Percentiles rank a stretch among this genome's conserved stretches.
phyloP scores from a whole-genome alignment of 2,888 invertebrate species.

The Mythimna vitellina region DNA sequence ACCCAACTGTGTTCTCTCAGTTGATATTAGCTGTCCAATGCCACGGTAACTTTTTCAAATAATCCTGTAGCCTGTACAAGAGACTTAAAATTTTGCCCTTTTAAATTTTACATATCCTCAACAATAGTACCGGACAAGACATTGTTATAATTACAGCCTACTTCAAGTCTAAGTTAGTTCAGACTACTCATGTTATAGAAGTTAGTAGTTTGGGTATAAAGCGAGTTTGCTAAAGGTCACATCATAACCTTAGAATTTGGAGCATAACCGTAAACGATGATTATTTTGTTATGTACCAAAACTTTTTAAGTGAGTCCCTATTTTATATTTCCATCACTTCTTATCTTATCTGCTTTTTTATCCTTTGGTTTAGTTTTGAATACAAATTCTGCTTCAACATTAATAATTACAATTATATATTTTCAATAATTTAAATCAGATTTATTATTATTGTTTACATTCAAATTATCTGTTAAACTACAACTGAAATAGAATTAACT shows the following conservation, averaged over 20 bases:
- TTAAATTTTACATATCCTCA: neutral
- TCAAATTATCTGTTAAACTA: neutral
- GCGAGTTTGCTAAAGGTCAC: slow-evolving; percentile 26
- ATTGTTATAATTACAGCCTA: slow-evolving; percentile 13
- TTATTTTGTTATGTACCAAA: slow-evolving; percentile 5
- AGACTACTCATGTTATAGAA: slow-evolving; percentile 19
- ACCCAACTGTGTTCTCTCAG: no score
- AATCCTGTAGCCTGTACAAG: no score
- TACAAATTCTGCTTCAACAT: neutral
- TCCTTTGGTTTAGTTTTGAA: neutral
- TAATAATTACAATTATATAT: neutral
- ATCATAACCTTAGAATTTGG: slow-evolving; percentile 18
- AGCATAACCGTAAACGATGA: slow-evolving; percentile 4
- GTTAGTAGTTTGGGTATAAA: slow-evolving; percentile 23
- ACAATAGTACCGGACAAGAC: slow-evolving; percentile 8
- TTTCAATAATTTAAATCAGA: neutral
- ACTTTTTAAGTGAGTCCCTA: neutral
- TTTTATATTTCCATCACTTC: neutral
- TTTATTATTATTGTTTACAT: neutral
- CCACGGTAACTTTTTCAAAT: no score
- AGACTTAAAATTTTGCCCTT: no score
- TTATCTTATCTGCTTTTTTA: neutral
- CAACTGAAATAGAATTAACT: neutral
- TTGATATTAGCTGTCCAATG: no score
- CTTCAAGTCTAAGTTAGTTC: slow-evolving; percentile 16